Conservation (phyloP, 2,888 invertebrate species). For the Cataglyphis rosenhaueri region DNA sequence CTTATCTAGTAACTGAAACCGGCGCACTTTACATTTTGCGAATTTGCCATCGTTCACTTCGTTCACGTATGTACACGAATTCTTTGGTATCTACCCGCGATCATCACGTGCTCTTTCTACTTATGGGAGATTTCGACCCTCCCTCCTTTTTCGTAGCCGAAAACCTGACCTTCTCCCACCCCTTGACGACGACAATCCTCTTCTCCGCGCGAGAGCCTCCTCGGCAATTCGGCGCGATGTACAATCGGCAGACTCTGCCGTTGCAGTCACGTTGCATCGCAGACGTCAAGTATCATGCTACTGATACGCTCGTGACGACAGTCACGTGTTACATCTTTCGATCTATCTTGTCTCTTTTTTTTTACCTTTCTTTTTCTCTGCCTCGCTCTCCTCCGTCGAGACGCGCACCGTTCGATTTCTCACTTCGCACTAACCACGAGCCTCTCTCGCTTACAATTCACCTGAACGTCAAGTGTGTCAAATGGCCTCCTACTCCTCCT, state of each 20-base stretch:
- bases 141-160: background rate
- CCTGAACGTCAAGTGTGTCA: conserved; percentile 85
- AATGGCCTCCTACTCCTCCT: conserved; percentile 84
- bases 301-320: conserved; percentile 21
- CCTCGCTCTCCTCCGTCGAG: conserved; percentile 60
- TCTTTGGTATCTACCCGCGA: conserved; percentile 72
- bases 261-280: conserved; percentile 43
- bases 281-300: conserved; percentile 18
- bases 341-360: background rate
- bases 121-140: conserved; percentile 31
- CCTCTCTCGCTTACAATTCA: conserved; percentile 81
- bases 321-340: conserved; percentile 35
- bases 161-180: conserved; percentile 37
- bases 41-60: conserved; percentile 30
- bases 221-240: conserved; percentile 7
- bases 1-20: conserved; percentile 41
- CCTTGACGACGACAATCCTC: conserved; percentile 12
- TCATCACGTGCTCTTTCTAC: conserved; percentile 42
- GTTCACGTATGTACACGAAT: conserved; percentile 82
- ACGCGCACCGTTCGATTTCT: conserved; percentile 82
- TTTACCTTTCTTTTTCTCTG: conserved; percentile 8
- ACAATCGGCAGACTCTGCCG: conserved; percentile 21
- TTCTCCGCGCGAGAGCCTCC: conserved; percentile 9
- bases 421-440: conserved; percentile 83
- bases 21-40: conserved; percentile 68